These are phyloP conservation scores for Metopolophium dirhodum DNA, from an alignment of 1,140 invertebrate genomes.

Conservation along the genomic window DNA sequence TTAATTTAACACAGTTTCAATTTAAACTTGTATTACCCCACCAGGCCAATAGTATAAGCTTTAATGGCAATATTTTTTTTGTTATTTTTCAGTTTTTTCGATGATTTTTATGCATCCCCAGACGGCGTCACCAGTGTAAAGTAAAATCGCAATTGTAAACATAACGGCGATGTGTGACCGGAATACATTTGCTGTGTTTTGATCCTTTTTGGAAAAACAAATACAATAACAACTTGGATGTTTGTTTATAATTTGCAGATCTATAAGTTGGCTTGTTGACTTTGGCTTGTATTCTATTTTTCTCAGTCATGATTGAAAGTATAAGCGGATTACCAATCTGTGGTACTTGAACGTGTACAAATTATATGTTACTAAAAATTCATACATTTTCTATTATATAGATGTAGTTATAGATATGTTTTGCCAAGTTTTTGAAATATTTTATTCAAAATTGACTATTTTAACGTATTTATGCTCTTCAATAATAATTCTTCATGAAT, in stretches of 20 bases:
- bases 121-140: not conserved
- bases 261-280: constrained; percentile 46
- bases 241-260: constrained; percentile 56
- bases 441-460: not conserved
- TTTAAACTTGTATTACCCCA: not conserved
- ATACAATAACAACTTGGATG: constrained; percentile 54
- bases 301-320: constrained; percentile 52
- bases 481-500: not conserved
- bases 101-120: constrained; percentile 5
- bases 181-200: constrained; percentile 46
- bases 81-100: constrained; percentile 18
- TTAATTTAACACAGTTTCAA: not conserved
- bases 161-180: constrained; percentile 45
- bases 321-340: constrained; percentile 55
- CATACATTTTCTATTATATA: not conserved
- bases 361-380: not conserved
- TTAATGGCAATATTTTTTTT: not conserved
- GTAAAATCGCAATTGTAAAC: constrained; percentile 54
- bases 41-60: not conserved
- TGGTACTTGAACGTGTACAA: constrained; percentile 31
- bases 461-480: not conserved
- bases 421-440: not conserved
- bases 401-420: not conserved
- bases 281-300: constrained; percentile 55
- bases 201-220: constrained; percentile 32